Percentiles rank a stretch among this genome's conserved stretches.
Evolutionary conservation across 1,140 invertebrate species (phyloP).

Genomic region (Lycorma delicatula): DNA sequence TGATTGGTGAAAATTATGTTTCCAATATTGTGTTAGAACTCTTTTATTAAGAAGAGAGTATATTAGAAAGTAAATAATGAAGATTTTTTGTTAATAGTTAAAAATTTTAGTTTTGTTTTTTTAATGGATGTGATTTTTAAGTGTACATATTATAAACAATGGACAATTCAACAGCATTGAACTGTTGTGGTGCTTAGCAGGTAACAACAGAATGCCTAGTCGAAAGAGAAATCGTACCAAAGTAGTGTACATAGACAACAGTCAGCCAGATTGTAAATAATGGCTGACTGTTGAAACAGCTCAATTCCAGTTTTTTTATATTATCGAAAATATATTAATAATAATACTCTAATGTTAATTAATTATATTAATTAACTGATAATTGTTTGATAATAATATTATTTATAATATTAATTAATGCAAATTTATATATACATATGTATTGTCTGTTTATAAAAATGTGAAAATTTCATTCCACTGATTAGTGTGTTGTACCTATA

Average conservation of each 20-base stretch:
- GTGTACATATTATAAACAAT: not conserved
- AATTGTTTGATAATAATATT: slow-evolving; percentile 5
- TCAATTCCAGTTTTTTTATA: slow-evolving; percentile 21
- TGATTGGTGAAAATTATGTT: too few species aligned
- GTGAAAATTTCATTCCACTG: slow-evolving; percentile 19
- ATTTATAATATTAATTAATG: not conserved
- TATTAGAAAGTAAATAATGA: not conserved
- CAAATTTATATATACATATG: slow-evolving; percentile 2
- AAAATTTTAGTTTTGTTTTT: not conserved
- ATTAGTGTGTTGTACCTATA: too few species aligned
- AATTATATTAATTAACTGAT: slow-evolving; percentile 6
- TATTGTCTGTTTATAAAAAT: slow-evolving; percentile 9
- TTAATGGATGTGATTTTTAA: not conserved
- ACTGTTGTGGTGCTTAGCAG: not conserved
- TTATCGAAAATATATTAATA: too few species aligned
- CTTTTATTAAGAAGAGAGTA: too few species aligned
- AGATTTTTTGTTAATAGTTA: not conserved
- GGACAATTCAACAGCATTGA: not conserved
- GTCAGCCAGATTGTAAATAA: not conserved
- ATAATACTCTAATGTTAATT: slow-evolving; percentile 20
- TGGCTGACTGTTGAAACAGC: slow-evolving; percentile 14
- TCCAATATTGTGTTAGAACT: not conserved
- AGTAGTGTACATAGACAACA: slow-evolving; percentile 23
- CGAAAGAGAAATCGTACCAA: slow-evolving; percentile 26
- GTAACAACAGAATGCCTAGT: slow-evolving; percentile 15